Conservation (phyloP, 2,797 vertebrate species). For the Anisognathus igniventris region DNA sequence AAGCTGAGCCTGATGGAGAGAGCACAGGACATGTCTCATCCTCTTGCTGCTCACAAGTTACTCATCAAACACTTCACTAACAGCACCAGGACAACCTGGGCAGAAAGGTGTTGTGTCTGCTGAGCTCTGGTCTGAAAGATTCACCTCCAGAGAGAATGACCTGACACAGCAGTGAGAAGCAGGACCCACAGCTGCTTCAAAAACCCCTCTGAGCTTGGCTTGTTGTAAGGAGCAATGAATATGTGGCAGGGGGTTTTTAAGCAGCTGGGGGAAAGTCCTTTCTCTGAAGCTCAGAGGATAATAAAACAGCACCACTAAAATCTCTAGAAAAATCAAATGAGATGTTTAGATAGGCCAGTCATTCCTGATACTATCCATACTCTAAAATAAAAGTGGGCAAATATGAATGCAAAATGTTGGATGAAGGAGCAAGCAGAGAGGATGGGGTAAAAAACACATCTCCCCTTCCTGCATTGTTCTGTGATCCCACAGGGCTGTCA, state of each 20-base stretch:
- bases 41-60: not conserved
- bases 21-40: not conserved
- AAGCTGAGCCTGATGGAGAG: not conserved
- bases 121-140: not conserved
- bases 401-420: not conserved
- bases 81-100: not conserved
- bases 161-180: not conserved
- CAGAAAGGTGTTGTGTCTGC: not conserved
- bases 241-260: not conserved
- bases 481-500: not conserved
- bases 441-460: not conserved
- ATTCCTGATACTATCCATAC: not conserved
- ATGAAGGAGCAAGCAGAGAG: not conserved
- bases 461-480: not conserved
- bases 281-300: not conserved
- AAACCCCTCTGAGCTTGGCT: not conserved
- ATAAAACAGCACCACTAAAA: not conserved
- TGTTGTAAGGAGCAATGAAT: not conserved
- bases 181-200: not conserved
- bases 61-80: not conserved
- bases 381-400: not conserved
- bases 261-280: not conserved
- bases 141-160: not conserved
- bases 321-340: not conserved
- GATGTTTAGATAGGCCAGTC: not conserved